phyloP scores from a whole-genome alignment of 2,113 vertebrate species.

The Pimephales promelas region DNA sequence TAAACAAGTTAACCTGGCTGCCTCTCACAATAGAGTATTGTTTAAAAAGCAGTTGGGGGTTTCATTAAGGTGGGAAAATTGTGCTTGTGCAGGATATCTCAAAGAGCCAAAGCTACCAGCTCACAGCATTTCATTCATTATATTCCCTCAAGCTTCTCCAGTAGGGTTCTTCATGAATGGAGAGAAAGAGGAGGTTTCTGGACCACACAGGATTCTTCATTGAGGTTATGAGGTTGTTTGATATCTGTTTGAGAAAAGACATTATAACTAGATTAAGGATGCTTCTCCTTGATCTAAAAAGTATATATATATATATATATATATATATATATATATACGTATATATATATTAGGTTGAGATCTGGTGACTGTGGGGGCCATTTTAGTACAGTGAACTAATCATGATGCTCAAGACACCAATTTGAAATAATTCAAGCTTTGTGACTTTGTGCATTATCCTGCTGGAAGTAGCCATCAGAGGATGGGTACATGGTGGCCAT shows the following conservation, averaged over 20 bases:
- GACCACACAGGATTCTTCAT: background rate
- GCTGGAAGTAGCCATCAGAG: too few species aligned
- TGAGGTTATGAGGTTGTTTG: constrained; percentile 1
- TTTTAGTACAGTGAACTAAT: too few species aligned
- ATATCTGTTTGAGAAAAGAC: background rate
- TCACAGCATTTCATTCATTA: constrained; percentile 16
- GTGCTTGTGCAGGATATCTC: background rate
- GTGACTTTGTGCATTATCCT: too few species aligned
- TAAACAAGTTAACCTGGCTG: constrained; percentile 25
- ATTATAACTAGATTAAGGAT: background rate
- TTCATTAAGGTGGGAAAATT: constrained; percentile 5
- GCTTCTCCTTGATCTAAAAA: too few species aligned
- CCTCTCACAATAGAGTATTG: constrained; percentile 17
- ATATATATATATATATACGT: too few species aligned
- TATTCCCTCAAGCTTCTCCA: background rate
- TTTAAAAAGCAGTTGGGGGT: constrained; percentile 7
- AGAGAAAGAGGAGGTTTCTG: background rate
- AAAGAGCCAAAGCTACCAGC: constrained; percentile 7
- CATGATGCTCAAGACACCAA: too few species aligned
- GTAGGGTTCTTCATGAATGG: background rate
- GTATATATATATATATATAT: too few species aligned
- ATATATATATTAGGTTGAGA: too few species aligned
- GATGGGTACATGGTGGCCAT: too few species aligned
- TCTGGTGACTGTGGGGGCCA: too few species aligned
- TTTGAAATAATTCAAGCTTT: too few species aligned